Evolutionary conservation across 2,797 vertebrate species (phyloP).

Genomic region (Apogon talboti): DNA sequence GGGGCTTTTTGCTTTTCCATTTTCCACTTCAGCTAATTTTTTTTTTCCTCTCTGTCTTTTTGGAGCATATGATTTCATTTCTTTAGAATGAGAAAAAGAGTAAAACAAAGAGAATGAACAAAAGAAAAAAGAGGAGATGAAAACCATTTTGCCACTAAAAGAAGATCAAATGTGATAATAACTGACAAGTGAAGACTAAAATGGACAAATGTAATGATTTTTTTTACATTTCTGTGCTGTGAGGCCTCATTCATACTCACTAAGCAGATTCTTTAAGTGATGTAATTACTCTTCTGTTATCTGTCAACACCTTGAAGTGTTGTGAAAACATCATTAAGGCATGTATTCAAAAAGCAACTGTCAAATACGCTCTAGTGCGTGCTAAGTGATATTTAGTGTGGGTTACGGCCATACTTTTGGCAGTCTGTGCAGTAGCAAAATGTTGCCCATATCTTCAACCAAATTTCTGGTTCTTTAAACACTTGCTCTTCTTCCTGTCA

Average conservation of each 20-base stretch:
- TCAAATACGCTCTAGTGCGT: background rate
- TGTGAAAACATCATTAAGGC: slow-evolving; percentile 22
- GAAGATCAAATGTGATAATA: too few relatives aligned
- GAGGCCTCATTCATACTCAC: slow-evolving; percentile 11
- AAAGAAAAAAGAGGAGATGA: background rate
- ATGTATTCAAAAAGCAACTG: slow-evolving; percentile 7
- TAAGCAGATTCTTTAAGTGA: slow-evolving; percentile 15
- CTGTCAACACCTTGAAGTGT: slow-evolving; percentile 39
- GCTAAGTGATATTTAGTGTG: background rate
- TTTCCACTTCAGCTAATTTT: background rate
- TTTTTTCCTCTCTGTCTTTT: slow-evolving; percentile 5
- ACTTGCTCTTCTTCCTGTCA: slow-evolving; percentile 21
- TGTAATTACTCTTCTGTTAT: slow-evolving; percentile 29
- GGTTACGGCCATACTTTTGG: slow-evolving; percentile 11
- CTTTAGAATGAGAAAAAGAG: slow-evolving; percentile 3
- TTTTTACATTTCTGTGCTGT: background rate
- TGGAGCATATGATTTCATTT: background rate
- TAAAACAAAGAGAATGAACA: background rate
- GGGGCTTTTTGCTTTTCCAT: slow-evolving; percentile 26
- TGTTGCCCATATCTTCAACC: slow-evolving; percentile 9
- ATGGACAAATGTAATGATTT: too few relatives aligned
- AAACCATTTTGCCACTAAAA: too few relatives aligned
- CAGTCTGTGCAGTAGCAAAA: slow-evolving; percentile 15
- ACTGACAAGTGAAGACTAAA: too few relatives aligned
- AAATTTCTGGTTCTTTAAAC: slow-evolving; percentile 19